phyloP scores from a whole-genome alignment of 1,140 invertebrate genomes.

The Diplogasteroides magnus region DNA sequence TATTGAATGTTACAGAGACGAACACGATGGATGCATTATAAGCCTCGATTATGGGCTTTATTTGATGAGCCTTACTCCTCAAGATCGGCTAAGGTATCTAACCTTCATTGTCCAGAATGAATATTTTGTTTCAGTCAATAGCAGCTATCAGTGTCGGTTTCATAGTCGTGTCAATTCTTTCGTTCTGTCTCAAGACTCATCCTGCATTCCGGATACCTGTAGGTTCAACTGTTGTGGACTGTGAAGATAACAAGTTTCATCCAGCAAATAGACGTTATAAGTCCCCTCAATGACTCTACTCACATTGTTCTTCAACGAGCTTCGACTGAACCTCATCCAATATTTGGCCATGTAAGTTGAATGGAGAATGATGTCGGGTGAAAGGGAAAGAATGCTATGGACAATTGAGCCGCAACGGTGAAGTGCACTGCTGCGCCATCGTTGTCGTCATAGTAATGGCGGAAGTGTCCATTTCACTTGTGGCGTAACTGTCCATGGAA shows the following conservation, averaged over 20 bases:
- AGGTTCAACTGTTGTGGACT: constrained; percentile 63
- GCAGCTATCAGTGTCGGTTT: constrained; percentile 93
- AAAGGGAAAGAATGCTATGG: no score
- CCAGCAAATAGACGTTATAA: not conserved
- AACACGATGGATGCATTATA: constrained; percentile 55
- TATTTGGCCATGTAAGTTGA: constrained; percentile 68
- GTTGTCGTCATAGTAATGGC: no score
- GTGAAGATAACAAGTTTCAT: not conserved
- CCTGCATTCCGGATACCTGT: constrained; percentile 75
- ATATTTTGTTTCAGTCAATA: constrained; percentile 72
- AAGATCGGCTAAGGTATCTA: constrained; percentile 70
- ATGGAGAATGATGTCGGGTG: no score
- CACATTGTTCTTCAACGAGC: constrained; percentile 84
- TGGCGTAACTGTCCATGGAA: no score
- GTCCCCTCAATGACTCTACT: constrained; percentile 58
- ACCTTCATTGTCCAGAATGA: constrained; percentile 8
- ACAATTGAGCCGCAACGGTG: no score
- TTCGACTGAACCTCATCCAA: constrained; percentile 82
- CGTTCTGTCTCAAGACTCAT: constrained; percentile 89
- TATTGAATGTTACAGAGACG: constrained; percentile 17
- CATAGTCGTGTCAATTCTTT: constrained; percentile 94
- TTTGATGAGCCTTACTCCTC: constrained; percentile 87
- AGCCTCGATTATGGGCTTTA: constrained; percentile 79
- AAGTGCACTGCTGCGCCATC: no score
- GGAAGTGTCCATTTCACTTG: no score